These are phyloP conservation scores for honey bee (Apis mellifera) DNA, from an alignment of 1,140 invertebrate genomes.

Conservation along the genomic window Amel_HAv3.1 CM009939.2:10840501-10841000, in stretches of 20 bases:
- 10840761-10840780: slow-evolving; percentile 68
- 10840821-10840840: slow-evolving; percentile 73
- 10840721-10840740: not conserved
- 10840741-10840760: slow-evolving; percentile 40
- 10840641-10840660: too few species aligned
- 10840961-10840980: not conserved
- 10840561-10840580: too few species aligned
- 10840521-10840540: too few species aligned
- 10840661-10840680: not conserved
- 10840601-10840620: not conserved
- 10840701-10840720: not conserved
- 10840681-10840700: too few species aligned
- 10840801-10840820: slow-evolving; percentile 70
- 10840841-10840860: slow-evolving; percentile 50
- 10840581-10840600: too few species aligned
- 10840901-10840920: slow-evolving; percentile 58
- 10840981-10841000: not conserved
- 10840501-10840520: too few species aligned
- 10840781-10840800: slow-evolving; percentile 80
- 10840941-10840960: slow-evolving; percentile 1
- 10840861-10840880: slow-evolving; percentile 69
- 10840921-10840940: slow-evolving; percentile 41
- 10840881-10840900: slow-evolving; percentile 72
- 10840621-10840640: not conserved
- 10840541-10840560: too few species aligned